A percentile compares a stretch with the other conserved stretches of the same genome.
phyloP scores from a whole-genome alignment of 2,888 invertebrate genomes.

The Melikaiella ostensackeni region DNA sequence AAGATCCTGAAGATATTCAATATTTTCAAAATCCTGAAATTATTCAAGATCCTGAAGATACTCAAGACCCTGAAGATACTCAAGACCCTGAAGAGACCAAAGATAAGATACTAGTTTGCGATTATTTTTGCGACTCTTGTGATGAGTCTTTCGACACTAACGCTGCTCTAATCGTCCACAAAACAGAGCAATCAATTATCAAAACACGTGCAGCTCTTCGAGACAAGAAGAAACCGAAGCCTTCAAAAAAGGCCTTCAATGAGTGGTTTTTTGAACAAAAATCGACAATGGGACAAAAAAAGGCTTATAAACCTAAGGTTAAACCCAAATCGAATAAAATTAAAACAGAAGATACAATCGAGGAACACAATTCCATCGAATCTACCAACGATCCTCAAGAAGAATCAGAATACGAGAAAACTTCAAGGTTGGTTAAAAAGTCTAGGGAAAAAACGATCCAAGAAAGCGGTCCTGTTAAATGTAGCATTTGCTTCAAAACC shows the following conservation, averaged over 20 bases:
- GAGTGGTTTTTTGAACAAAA: neutral
- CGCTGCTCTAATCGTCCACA: conserved; percentile 57
- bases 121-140: conserved; percentile 59
- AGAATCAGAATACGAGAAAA: neutral
- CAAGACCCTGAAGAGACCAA: no score
- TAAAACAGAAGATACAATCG: neutral
- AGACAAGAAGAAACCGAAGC: conserved; percentile 72
- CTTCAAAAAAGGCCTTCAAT: neutral
- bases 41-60: no score
- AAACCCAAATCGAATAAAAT: neutral
- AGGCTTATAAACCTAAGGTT: neutral
- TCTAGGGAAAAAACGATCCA: neutral
- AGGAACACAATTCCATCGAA: neutral
- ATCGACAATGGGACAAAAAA: neutral
- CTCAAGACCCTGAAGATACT: neutral
- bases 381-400: neutral
- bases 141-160: conserved; percentile 57
- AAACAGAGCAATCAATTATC: conserved; percentile 60
- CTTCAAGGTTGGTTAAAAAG: neutral
- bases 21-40: no score
- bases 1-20: neutral
- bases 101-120: neutral
- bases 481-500: conserved; percentile 63
- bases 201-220: conserved; percentile 53
- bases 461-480: conserved; percentile 54